Evolutionary conservation across 1,140 invertebrate genomes (phyloP), one percentile per base, ranked within the genome.

Genomic region (Coptotermes formosanus): DNA sequence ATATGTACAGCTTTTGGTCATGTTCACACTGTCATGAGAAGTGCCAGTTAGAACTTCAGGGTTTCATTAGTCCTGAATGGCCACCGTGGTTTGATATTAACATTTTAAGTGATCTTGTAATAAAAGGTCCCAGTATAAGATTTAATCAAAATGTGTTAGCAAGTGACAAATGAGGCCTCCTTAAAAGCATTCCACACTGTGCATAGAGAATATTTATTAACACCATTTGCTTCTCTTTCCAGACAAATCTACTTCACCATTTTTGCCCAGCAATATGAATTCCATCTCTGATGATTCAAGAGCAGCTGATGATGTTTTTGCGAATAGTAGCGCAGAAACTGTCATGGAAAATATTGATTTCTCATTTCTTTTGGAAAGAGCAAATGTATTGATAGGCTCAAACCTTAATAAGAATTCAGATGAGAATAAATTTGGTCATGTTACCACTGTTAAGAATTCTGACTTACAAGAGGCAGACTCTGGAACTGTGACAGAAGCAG

Each of bases 311-410:
- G 88, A 89, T 85, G 83, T 88, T 44, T 89, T 88, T 86, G 88
- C 88, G 14, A 87, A 89, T 83, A 89, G 88, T 69, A 89, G 88
- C 83, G 83, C 87, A 43, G 88, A 89, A 64, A 89, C 88, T 30
- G 87, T 89, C 8, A 84, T 85, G 84, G 88, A 83, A 30, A 87
- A 86, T 45, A 59, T 87, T 23, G 81, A 87, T 64, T 86, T 83
- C 55, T 84, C 82, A 45, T 48, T 52, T n/a, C 83, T 86, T 69
- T 30, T 86, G n/a, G 48, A 82, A 3, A 14, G 85, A 82, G 59
- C 45, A 44, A 82, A 81, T 82, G 21, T 82, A 82, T 83, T 85
- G 14, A 75, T 25, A 75, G n/a, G 8, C 30, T 8, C 52, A 19
- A 55, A 55, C 19, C 52, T 48, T 48, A 48, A 9, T 48, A 38